These are phyloP conservation scores for Tenodera sinensis DNA, from an alignment of 2,888 invertebrate genomes.

Conservation along the genomic window DNA sequence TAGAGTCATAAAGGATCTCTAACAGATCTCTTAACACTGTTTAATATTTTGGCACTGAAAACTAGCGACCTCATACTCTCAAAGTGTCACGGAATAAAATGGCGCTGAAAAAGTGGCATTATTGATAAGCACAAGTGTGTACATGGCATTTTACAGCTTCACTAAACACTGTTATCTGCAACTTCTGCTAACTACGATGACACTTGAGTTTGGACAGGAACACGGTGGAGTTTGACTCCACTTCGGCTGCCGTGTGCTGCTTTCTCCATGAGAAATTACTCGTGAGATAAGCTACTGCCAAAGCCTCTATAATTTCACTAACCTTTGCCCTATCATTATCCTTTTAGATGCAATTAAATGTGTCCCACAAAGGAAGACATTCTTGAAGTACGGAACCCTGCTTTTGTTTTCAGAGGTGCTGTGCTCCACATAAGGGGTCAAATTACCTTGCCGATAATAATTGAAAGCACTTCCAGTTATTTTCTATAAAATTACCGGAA, in stretches of 20 bases:
- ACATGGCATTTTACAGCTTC: not conserved
- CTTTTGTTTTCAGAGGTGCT: not conserved
- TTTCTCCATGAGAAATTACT: not conserved
- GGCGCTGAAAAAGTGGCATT: not conserved
- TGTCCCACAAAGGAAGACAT: not conserved
- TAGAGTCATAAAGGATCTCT: too few species aligned
- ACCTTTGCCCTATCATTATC: not conserved
- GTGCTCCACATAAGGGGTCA: not conserved
- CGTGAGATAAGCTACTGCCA: not conserved
- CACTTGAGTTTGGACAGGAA: not conserved
- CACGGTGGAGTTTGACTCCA: not conserved
- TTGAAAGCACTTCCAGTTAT: not conserved
- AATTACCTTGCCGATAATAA: not conserved
- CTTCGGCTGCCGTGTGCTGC: not conserved
- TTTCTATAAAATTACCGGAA: not conserved
- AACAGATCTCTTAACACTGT: too few species aligned
- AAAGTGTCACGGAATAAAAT: not conserved
- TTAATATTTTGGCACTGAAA: too few species aligned
- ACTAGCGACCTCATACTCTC: too few species aligned
- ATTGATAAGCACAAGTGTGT: not conserved
- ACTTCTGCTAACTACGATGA: not conserved
- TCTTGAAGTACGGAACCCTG: not conserved
- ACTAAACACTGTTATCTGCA: not conserved
- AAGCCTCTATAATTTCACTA: not conserved
- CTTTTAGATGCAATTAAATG: not conserved